Conservation (phyloP, 2,113 vertebrate species). For the Sceloporus undulatus region DNA sequence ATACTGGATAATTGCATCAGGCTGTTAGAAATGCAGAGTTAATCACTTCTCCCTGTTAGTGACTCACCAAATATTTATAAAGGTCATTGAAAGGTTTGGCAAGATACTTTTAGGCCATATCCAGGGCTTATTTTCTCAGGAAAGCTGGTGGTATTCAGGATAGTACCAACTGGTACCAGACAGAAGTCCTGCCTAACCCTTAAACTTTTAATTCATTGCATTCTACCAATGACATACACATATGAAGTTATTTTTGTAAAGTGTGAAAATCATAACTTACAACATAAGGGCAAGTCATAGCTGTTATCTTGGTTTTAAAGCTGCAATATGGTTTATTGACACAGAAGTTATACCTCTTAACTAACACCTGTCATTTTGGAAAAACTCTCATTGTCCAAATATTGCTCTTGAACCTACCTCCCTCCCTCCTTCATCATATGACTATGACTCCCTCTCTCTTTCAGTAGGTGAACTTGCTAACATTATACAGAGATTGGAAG, state of each 20-base stretch:
- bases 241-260: neutral
- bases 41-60: neutral
- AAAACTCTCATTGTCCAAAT: neutral
- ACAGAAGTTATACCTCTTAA: neutral
- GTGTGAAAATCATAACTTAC: neutral
- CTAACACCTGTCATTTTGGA: neutral
- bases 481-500: neutral
- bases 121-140: neutral
- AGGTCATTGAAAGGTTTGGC: neutral
- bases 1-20: conserved; percentile 19
- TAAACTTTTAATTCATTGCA: neutral
- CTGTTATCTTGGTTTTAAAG: neutral
- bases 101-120: conserved; percentile 14
- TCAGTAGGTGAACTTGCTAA: neutral
- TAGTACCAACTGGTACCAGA: neutral
- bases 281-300: neutral
- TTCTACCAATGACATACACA: too few species aligned
- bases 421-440: neutral
- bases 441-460: too few species aligned
- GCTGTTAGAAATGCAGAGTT: conserved; percentile 12
- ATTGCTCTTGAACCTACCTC: neutral
- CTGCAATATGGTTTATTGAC: neutral
- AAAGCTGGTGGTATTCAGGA: neutral
- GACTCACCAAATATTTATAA: rapidly evolving
- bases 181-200: neutral